Evolutionary conservation across 2,888 invertebrate species (phyloP).

Genomic region (Yponomeuta malinellus): DNA sequence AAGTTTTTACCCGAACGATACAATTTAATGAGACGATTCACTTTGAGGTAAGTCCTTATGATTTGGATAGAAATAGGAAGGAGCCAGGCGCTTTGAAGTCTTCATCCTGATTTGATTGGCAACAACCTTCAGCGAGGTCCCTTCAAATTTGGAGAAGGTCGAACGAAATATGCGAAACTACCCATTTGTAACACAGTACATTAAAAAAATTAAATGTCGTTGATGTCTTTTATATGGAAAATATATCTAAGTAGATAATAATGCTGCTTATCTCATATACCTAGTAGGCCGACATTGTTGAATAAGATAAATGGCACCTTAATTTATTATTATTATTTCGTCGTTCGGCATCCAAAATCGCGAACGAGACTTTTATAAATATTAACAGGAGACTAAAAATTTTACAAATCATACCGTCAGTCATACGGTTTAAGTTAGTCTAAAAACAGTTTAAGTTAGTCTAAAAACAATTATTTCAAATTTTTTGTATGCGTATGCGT

Average conservation of each 20-base stretch:
- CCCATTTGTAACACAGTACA: not conserved
- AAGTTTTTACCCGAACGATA: slow-evolving; percentile 11
- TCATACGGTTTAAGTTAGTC: no score
- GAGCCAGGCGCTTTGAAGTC: not conserved
- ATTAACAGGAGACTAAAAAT: no score
- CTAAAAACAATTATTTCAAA: no score
- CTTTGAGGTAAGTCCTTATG: slow-evolving; percentile 4
- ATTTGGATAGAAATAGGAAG: not conserved
- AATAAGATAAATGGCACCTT: no score
- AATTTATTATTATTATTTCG: no score
- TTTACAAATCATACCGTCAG: no score
- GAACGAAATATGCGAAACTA: not conserved
- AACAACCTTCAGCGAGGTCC: not conserved
- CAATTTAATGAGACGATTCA: slow-evolving; percentile 12
- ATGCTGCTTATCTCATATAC: no score
- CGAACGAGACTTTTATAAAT: no score
- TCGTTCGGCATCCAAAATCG: no score
- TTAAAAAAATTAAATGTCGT: not conserved
- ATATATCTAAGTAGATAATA: not conserved
- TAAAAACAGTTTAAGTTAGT: no score
- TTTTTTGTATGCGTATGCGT: no score
- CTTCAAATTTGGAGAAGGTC: not conserved
- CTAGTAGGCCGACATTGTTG: no score
- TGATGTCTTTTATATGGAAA: slow-evolving; percentile 7
- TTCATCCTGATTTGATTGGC: not conserved